Evolutionary conservation across 2,888 invertebrate genomes (phyloP), one percentile per base, ranked within the genome.

Genomic region (Alentia gelatinosa): DNA sequence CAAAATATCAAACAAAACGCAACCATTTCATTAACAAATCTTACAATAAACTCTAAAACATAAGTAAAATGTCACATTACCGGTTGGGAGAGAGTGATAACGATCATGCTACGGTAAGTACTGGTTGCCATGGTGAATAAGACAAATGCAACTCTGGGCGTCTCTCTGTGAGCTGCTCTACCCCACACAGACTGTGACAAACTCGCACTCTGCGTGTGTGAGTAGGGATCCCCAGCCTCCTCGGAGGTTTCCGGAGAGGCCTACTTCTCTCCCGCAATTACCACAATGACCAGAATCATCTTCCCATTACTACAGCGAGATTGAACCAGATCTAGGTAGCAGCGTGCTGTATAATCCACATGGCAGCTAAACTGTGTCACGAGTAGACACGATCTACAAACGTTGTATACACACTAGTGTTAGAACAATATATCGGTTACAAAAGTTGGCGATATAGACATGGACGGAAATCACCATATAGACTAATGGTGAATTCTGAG

Each of bases 1-100:
- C n/a, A n/a, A n/a, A n/a, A n/a, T n/a, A n/a, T n/a, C n/a, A n/a
- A n/a, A n/a, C n/a, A n/a, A n/a, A n/a, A n/a, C n/a, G n/a, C n/a
- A n/a, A n/a, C n/a, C n/a, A n/a, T n/a, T n/a, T n/a, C n/a, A n/a
- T n/a, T 83, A 91, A 92, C 91, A 90, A 75, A 90, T 88, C 90
- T 26, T 90, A 89, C 74, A 92, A 92, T 88, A 92, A 92, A 47
- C 15, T 1, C 35, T n/a, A 56, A 7, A 37, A 89, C 30, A 47
- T 9, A 47, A 63, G 63, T 12, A n/a, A n/a, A 63, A 63, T 12
- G 15, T 26, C 19, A 79, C 37, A 39, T 79, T 79, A 79, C 79
- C 79, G 39, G 37, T 37, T 9, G 37, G 1, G 0, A 3, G 39
- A 79, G 79, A 3, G 37, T 79, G 15, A 79, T 35, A 23, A 37